Evolutionary conservation across 2,888 invertebrate species (phyloP).

Genomic region (Uropetala carovei): DNA sequence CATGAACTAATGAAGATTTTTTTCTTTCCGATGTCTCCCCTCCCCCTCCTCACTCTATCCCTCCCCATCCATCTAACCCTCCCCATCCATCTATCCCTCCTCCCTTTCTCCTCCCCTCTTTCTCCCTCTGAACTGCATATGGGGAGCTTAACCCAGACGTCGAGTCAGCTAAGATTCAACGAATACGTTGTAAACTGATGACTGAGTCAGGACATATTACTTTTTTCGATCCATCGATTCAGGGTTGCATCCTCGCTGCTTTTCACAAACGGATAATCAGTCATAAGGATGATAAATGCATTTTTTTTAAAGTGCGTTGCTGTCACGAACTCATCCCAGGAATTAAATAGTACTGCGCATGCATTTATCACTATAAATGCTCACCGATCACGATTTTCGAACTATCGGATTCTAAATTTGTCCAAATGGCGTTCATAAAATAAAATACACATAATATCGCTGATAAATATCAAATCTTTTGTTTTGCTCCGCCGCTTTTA

Average conservation of each 20-base stretch:
- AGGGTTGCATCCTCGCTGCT: not conserved
- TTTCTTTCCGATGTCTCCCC: not conserved
- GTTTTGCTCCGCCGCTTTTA: too few species aligned
- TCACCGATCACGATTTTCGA: too few species aligned
- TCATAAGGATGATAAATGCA: not conserved
- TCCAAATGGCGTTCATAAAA: too few species aligned
- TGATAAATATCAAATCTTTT: too few species aligned
- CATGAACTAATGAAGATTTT: conserved; percentile 46
- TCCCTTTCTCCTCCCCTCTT: not conserved
- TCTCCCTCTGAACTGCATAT: conserved; percentile 38
- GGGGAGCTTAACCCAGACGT: conserved; percentile 60
- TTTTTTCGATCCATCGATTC: conserved; percentile 19
- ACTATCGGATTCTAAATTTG: too few species aligned
- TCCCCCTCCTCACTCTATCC: not conserved
- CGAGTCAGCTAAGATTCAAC: conserved; percentile 29
- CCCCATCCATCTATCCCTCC: too few species aligned
- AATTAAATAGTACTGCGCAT: too few species aligned
- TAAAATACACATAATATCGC: too few species aligned
- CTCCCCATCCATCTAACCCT: not conserved
- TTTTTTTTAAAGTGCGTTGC: not conserved
- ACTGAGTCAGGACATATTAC: conserved; percentile 39
- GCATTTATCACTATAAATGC: too few species aligned
- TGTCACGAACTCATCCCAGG: not conserved
- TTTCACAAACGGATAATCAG: not conserved
- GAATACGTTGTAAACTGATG: conserved; percentile 5